Conservation (phyloP, 2,113 vertebrate species). For the Salvelinus alpinus region DNA sequence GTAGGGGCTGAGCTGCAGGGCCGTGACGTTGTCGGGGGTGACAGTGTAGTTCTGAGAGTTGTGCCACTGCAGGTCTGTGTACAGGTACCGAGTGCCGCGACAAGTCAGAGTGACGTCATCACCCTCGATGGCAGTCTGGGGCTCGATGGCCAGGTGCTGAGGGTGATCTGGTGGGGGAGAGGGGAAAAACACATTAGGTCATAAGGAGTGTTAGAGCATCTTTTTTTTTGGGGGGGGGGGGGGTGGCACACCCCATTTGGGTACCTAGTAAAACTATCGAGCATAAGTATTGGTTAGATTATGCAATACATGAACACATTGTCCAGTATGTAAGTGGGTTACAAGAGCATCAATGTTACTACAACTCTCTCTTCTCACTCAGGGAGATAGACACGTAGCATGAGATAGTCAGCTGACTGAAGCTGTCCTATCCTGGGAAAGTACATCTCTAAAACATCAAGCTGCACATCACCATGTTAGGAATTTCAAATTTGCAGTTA, state of each 20-base stretch:
- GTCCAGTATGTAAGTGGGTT: too few species aligned
- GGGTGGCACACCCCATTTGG: too few species aligned
- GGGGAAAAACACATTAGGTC: background rate
- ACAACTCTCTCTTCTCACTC: too few species aligned
- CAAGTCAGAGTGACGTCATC: conserved; percentile 76
- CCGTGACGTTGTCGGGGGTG: background rate
- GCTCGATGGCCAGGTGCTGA: conserved; percentile 63
- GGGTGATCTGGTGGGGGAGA: conserved; percentile 68
- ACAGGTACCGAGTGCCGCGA: conserved; percentile 79
- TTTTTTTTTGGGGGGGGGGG: too few species aligned
- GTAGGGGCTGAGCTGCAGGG: conserved; percentile 56
- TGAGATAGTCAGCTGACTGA: too few species aligned
- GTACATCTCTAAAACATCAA: conserved; percentile 26
- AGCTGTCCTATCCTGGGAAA: conserved; percentile 19
- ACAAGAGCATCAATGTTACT: too few species aligned
- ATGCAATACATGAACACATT: too few species aligned
- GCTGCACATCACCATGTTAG: conserved; percentile 37
- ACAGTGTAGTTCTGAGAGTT: conserved; percentile 62
- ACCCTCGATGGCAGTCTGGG: conserved; percentile 72
- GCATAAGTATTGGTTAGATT: too few species aligned
- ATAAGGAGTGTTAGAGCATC: background rate
- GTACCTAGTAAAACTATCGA: too few species aligned
- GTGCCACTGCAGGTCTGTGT: conserved; percentile 77
- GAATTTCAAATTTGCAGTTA: conserved; percentile 72
- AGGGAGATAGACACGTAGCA: too few species aligned